These are phyloP conservation scores for Sthenelais limicola DNA, from an alignment of 2,888 invertebrate species.

Conservation along the genomic window DNA sequence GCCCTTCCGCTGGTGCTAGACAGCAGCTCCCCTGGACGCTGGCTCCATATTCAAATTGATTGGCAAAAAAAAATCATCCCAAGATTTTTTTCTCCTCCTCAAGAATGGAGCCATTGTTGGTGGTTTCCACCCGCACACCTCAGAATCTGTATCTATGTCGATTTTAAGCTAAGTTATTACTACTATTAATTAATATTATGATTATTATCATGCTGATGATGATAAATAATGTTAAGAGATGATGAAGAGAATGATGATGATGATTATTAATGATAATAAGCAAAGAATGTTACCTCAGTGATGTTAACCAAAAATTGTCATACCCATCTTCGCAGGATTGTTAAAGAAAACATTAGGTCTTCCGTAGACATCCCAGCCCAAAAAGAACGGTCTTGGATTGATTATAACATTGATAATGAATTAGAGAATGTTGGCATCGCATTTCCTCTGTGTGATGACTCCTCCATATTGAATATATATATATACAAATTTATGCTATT, in stretches of 20 bases:
- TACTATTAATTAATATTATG: too few relatives aligned
- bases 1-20: slow-evolving; percentile 90
- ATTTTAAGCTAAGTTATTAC: neutral
- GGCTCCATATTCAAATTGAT: neutral
- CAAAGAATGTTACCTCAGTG: slow-evolving; percentile 30
- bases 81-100: neutral
- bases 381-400: slow-evolving; percentile 8
- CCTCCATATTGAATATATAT: slow-evolving; percentile 38
- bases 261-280: neutral
- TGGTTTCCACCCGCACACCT: neutral
- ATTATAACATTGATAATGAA: slow-evolving; percentile 11
- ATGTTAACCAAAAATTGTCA: slow-evolving; percentile 25
- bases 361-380: slow-evolving; percentile 26
- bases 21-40: neutral
- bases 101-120: neutral
- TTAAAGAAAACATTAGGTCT: slow-evolving; percentile 7
- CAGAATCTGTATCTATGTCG: neutral
- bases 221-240: neutral
- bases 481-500: slow-evolving; percentile 37
- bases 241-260: too few relatives aligned
- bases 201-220: neutral
- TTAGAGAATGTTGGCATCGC: slow-evolving; percentile 30
- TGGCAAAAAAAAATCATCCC: too few relatives aligned
- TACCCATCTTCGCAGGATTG: slow-evolving; percentile 11
- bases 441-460: slow-evolving; percentile 30